Evolutionary conservation across 1,140 invertebrate species (phyloP).

Genomic region (Charaxes varanes): DNA sequence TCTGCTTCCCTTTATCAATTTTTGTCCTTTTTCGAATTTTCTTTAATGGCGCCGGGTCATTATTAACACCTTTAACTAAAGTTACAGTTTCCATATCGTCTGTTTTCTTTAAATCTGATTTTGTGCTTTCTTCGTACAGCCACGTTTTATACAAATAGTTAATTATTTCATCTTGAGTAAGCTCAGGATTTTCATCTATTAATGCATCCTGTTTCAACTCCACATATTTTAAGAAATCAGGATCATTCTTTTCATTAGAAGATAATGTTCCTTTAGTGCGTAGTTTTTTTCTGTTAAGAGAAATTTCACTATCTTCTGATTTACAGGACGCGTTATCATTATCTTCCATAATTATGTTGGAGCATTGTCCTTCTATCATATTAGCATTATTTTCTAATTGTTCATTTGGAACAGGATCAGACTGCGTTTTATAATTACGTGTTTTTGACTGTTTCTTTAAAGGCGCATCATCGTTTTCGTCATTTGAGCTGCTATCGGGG

Average conservation of each 20-base stretch:
- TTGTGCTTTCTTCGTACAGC: slow-evolving; percentile 64
- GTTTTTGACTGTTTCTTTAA: not conserved
- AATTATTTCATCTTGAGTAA: slow-evolving; percentile 65
- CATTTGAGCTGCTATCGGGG: slow-evolving; percentile 1
- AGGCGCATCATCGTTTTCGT: not conserved
- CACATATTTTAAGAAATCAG: slow-evolving; percentile 73
- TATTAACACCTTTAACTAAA: slow-evolving; percentile 49
- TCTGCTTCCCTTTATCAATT: slow-evolving; percentile 32
- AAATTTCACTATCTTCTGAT: slow-evolving; percentile 39
- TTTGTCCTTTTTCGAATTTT: slow-evolving; percentile 39
- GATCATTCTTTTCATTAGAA: slow-evolving; percentile 30
- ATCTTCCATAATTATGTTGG: slow-evolving; percentile 24
- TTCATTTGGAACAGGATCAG: slow-evolving; percentile 2
- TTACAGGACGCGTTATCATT: slow-evolving; percentile 42
- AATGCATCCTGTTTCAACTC: slow-evolving; percentile 69
- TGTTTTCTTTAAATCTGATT: slow-evolving; percentile 44
- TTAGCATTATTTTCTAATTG: slow-evolving; percentile 7
- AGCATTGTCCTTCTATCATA: slow-evolving; percentile 13
- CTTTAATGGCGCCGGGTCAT: slow-evolving; percentile 30
- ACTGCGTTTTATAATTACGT: not conserved
- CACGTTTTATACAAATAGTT: slow-evolving; percentile 73
- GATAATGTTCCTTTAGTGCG: slow-evolving; percentile 22
- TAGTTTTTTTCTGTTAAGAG: slow-evolving; percentile 29
- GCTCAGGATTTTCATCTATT: slow-evolving; percentile 71
- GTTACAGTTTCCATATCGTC: slow-evolving; percentile 40